phyloP scores from a whole-genome alignment of 1,140 invertebrate species.

The Leptopilina clavipes region DNA sequence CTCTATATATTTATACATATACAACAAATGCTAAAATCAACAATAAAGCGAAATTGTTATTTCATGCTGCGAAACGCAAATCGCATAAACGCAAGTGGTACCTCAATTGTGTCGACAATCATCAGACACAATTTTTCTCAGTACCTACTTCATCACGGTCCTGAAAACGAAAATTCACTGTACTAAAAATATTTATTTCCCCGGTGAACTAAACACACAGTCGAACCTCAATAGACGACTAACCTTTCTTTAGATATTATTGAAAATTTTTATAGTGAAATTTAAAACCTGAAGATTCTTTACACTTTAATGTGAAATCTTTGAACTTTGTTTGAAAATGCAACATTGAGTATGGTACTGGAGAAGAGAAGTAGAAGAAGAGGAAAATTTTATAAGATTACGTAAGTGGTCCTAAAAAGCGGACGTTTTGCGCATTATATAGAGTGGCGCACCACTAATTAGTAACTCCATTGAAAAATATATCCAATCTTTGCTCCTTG shows the following conservation, averaged over 20 bases:
- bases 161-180: no score
- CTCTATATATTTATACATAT: neutral
- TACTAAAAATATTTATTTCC: no score
- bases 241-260: no score
- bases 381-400: no score
- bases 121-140: constrained; percentile 55
- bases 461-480: constrained; percentile 48
- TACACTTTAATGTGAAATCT: no score
- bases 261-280: no score
- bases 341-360: no score
- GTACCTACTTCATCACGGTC: neutral
- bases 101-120: constrained; percentile 44
- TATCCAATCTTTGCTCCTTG: neutral
- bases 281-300: no score
- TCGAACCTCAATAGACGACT: no score
- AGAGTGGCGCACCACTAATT: constrained; percentile 53
- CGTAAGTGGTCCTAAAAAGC: constrained; percentile 38
- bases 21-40: neutral
- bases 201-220: no score
- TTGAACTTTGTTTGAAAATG: no score
- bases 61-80: neutral
- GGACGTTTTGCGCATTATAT: constrained; percentile 47
- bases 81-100: constrained; percentile 6
- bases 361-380: no score
- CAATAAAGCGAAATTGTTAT: constrained; percentile 27